phyloP scores from a whole-genome alignment of 2,113 vertebrate species.

The Corythornis madagascariensis region DNA sequence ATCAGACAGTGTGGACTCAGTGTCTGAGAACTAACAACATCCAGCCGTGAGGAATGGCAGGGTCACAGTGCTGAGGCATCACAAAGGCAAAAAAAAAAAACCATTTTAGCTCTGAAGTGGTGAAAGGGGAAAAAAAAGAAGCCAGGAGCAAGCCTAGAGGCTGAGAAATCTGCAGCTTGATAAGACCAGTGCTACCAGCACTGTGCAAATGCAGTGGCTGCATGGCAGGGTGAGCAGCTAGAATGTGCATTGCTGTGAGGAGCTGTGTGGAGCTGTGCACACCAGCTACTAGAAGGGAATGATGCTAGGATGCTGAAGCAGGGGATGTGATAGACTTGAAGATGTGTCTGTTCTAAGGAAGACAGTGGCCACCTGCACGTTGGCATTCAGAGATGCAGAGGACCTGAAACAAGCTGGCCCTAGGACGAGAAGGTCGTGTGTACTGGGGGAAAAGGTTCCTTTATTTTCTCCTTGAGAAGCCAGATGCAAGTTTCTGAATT shows the following conservation, averaged over 20 bases:
- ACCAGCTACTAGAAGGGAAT: constrained; percentile 31
- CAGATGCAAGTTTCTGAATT: constrained; percentile 57
- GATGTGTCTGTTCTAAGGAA: constrained; percentile 32
- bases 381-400: constrained; percentile 35
- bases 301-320: background rate
- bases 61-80: constrained; percentile 25
- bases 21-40: constrained; percentile 62
- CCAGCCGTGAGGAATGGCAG: constrained; percentile 26
- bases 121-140: constrained; percentile 3
- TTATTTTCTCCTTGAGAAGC: constrained; percentile 63
- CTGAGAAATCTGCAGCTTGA: constrained; percentile 10
- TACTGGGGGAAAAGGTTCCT: background rate
- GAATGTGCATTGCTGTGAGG: constrained; percentile 12
- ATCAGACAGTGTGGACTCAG: constrained; percentile 20
- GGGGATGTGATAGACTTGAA: constrained; percentile 32
- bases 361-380: constrained; percentile 7
- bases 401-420: constrained; percentile 38
- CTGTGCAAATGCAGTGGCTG: constrained; percentile 40
- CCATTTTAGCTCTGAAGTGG: background rate
- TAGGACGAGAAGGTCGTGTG: constrained; percentile 33
- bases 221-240: constrained; percentile 14
- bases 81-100: constrained; percentile 40
- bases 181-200: constrained; percentile 21
- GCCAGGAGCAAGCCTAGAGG: background rate
- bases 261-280: background rate